Conservation (phyloP, 2,797 vertebrate genomes). For the Loris lydekkerianus region DNA sequence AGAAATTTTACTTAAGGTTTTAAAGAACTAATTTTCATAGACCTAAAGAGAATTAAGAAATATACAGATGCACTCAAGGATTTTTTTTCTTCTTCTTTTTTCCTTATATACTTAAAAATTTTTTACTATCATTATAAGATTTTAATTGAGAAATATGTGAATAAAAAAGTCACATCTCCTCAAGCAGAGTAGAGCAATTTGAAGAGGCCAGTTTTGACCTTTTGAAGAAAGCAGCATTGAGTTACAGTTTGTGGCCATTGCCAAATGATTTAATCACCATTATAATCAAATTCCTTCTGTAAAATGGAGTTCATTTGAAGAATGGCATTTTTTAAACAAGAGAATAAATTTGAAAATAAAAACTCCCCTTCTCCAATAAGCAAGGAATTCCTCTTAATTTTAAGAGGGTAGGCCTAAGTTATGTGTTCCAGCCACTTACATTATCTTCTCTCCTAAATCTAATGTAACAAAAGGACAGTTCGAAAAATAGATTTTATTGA, state of each 20-base stretch:
- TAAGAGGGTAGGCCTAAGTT: neutral
- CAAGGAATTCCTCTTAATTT: neutral
- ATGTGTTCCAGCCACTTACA: neutral
- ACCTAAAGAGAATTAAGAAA: neutral
- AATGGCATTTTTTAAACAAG: neutral
- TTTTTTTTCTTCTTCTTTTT: neutral
- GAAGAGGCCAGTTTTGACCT: neutral
- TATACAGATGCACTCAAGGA: neutral
- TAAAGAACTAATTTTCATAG: neutral
- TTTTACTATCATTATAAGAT: neutral
- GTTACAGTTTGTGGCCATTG: neutral
- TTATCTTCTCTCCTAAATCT: neutral
- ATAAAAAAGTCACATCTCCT: neutral
- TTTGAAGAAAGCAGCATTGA: neutral
- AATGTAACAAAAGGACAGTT: neutral
- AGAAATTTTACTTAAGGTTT: constrained; percentile 23
- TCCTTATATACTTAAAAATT: neutral
- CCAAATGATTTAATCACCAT: neutral
- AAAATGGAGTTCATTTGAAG: neutral
- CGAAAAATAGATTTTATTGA: neutral
- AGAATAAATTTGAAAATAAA: neutral
- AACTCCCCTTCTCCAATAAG: neutral
- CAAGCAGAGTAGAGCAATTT: neutral
- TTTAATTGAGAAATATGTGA: neutral
- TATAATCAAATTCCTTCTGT: neutral